Evolutionary conservation across 2,113 vertebrate species (phyloP).

Genomic region (Montifringilla adamsi): DNA sequence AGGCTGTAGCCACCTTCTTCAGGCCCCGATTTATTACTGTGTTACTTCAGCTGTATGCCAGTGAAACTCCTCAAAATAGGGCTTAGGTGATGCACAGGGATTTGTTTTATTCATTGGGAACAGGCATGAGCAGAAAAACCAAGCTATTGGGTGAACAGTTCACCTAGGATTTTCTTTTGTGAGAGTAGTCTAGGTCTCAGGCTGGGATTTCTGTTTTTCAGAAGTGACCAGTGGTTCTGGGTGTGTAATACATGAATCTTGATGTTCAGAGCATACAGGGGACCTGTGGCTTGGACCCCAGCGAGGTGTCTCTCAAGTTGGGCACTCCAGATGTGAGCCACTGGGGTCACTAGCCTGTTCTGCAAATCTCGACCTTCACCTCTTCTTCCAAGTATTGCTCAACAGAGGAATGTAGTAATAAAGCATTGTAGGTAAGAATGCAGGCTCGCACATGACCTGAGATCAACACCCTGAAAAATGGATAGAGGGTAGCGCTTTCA

Average conservation of each 20-base stretch:
- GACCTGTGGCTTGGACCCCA: constrained; percentile 15
- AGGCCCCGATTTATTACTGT: constrained; percentile 38
- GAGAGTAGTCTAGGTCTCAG: constrained; percentile 48
- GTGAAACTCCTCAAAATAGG: constrained; percentile 57
- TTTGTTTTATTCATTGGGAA: constrained; percentile 42
- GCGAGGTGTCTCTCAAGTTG: constrained; percentile 12
- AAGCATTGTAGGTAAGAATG: constrained; percentile 62
- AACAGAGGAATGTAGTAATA: constrained; percentile 63
- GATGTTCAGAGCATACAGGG: constrained; percentile 7
- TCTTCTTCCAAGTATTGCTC: constrained; percentile 65
- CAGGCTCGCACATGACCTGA: constrained; percentile 60
- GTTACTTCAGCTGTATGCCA: constrained; percentile 67
- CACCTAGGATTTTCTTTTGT: constrained; percentile 34
- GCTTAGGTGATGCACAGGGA: constrained; percentile 54
- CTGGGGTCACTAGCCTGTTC: constrained; percentile 41
- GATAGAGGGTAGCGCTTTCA: constrained; percentile 52
- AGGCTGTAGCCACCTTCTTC: constrained; percentile 57
- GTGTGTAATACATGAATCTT: constrained; percentile 1
- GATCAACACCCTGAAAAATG: constrained; percentile 66
- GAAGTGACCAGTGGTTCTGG: constrained; percentile 44
- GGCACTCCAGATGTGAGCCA: constrained; percentile 26
- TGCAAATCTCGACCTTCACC: constrained; percentile 35
- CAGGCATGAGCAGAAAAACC: constrained; percentile 58
- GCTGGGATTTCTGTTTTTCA: not conserved
- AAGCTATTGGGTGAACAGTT: constrained; percentile 26